phyloP scores from a whole-genome alignment of 2,113 vertebrate species.

The Podilymbus podiceps region DNA sequence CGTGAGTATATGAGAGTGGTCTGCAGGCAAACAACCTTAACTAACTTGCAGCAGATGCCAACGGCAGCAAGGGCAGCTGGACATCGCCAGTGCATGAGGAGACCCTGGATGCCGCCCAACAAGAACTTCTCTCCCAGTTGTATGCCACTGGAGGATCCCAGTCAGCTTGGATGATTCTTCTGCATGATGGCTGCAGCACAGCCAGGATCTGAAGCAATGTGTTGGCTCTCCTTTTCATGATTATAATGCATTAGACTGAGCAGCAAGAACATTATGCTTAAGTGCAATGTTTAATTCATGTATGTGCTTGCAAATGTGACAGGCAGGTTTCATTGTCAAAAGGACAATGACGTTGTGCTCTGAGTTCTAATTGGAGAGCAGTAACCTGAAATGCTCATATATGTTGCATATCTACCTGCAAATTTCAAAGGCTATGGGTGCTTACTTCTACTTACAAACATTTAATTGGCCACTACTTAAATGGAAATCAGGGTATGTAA shows the following conservation, averaged over 20 bases:
- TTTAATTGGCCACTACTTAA: slow-evolving; percentile 45
- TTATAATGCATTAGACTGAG: neutral
- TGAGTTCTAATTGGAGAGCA: neutral
- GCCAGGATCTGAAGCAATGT: neutral
- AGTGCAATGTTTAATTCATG: slow-evolving; percentile 41
- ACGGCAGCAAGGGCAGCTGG: neutral
- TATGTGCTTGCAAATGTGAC: neutral
- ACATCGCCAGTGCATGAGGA: neutral
- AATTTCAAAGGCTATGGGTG: neutral
- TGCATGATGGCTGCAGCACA: neutral
- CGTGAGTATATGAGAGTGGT: neutral
- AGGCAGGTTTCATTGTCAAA: slow-evolving; percentile 35
- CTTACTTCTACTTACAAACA: neutral
- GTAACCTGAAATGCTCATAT: neutral
- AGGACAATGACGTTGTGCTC: neutral
- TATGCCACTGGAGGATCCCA: neutral
- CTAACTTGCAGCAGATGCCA: neutral
- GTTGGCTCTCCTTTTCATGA: neutral
- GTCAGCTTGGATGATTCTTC: neutral
- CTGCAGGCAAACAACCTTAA: neutral
- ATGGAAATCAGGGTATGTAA: slow-evolving; percentile 27
- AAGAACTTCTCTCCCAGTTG: neutral
- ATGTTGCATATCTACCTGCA: neutral
- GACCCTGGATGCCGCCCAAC: neutral
- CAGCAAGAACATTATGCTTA: slow-evolving; percentile 1